Conservation (phyloP, 2,113 vertebrate genomes). For the Lagopus leucura region DNA sequence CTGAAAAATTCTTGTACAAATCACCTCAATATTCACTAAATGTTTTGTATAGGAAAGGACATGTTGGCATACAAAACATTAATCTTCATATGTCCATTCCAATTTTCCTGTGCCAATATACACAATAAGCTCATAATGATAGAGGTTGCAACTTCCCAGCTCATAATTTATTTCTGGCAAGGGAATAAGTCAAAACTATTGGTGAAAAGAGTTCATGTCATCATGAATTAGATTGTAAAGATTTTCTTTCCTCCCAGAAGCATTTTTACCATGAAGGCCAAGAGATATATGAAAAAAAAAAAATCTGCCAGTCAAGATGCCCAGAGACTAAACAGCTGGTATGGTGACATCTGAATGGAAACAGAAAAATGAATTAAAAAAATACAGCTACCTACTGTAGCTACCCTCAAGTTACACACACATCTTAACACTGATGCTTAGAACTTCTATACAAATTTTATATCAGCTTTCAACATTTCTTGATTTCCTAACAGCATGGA, state of each 20-base stretch:
- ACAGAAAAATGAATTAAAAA: neutral
- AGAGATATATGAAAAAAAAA: neutral
- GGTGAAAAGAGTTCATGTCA: neutral
- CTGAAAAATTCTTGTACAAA: slow-evolving; percentile 20
- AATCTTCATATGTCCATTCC: slow-evolving; percentile 2
- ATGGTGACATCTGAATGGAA: neutral
- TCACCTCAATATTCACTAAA: neutral
- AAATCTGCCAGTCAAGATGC: neutral
- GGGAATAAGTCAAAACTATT: neutral
- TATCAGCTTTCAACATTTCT: neutral
- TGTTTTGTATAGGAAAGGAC: slow-evolving; percentile 8
- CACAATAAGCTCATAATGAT: neutral
- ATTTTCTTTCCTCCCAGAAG: neutral
- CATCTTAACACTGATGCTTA: neutral
- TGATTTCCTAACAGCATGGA: neutral
- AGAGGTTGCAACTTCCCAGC: neutral
- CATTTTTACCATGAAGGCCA: neutral
- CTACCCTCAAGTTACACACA: neutral
- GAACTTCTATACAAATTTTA: neutral
- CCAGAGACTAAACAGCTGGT: neutral
- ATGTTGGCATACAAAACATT: neutral
- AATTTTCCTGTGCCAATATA: neutral
- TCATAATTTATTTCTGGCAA: slow-evolving; percentile 5
- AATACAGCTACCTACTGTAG: neutral
- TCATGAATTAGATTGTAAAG: neutral